phyloP scores from a whole-genome alignment of 1,140 invertebrate genomes.

The Papilio dardanus region DNA sequence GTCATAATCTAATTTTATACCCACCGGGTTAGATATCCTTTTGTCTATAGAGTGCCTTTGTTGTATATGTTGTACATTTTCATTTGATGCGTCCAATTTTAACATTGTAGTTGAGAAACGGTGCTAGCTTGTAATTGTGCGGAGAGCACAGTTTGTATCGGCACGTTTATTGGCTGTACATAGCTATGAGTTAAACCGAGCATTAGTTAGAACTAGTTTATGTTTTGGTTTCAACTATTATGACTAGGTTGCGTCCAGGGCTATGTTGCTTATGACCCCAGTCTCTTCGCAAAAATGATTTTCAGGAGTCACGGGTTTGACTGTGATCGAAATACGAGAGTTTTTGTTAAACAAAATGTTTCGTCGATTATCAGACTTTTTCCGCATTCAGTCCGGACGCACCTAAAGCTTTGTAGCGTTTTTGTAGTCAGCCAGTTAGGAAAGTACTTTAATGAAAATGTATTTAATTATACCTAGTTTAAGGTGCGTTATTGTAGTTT shows the following conservation, averaged over 20 bases:
- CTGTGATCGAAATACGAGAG: background rate
- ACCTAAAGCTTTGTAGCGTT: background rate
- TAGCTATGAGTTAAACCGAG: background rate
- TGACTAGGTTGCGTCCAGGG: background rate
- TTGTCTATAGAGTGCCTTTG: constrained; percentile 67
- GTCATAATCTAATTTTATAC: too few relatives aligned
- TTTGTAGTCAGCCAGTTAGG: constrained; percentile 15
- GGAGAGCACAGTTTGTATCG: background rate
- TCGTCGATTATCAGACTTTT: too few relatives aligned
- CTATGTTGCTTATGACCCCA: background rate
- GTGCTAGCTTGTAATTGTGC: background rate
- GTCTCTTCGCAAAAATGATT: background rate
- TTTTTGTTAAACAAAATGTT: too few relatives aligned
- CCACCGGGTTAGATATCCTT: too few relatives aligned
- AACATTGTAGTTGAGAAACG: background rate
- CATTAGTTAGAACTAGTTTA: background rate
- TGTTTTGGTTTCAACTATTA: background rate
- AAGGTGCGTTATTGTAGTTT: constrained; percentile 62
- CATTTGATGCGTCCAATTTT: constrained; percentile 39
- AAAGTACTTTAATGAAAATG: constrained; percentile 5
- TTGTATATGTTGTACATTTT: constrained; percentile 43
- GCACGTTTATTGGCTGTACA: background rate
- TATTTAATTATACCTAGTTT: constrained; percentile 52
- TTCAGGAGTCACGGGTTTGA: background rate
- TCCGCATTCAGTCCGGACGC: background rate